Evolutionary conservation across 2,113 vertebrate genomes (phyloP).

Genomic region (Aegithalos caudatus): DNA sequence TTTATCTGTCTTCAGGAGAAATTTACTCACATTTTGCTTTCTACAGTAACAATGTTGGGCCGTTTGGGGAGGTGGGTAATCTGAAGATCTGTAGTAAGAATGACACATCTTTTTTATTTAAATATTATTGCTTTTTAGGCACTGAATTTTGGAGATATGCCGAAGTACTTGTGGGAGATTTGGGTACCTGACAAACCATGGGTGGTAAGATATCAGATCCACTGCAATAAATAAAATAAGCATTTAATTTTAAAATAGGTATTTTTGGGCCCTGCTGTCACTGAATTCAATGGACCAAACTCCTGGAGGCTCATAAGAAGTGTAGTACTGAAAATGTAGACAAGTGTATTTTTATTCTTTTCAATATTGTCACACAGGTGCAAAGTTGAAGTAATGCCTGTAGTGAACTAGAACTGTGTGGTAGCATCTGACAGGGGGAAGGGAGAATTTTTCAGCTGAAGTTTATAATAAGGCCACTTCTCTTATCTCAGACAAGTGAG

Average conservation of each 20-base stretch:
- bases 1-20: background rate
- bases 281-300: background rate
- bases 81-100: background rate
- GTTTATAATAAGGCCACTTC: background rate
- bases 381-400: background rate
- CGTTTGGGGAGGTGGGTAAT: background rate
- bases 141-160: slow-evolving; percentile 61
- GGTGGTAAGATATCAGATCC: slow-evolving; percentile 54
- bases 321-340: background rate
- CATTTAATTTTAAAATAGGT: background rate
- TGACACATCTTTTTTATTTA: slow-evolving; percentile 56
- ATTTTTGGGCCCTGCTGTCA: background rate
- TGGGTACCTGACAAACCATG: slow-evolving; percentile 48
- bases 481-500: background rate
- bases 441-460: background rate
- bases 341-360: background rate
- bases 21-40: background rate
- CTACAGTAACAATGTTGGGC: background rate
- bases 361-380: background rate
- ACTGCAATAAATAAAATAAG: slow-evolving; percentile 15
- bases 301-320: background rate
- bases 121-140: slow-evolving; percentile 65
- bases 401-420: background rate
- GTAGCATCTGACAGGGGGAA: background rate
- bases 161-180: slow-evolving; percentile 61